Base-by-base conservation (phyloP, 2,888 invertebrate species). In the Torymus aiolomorphi region DNA sequence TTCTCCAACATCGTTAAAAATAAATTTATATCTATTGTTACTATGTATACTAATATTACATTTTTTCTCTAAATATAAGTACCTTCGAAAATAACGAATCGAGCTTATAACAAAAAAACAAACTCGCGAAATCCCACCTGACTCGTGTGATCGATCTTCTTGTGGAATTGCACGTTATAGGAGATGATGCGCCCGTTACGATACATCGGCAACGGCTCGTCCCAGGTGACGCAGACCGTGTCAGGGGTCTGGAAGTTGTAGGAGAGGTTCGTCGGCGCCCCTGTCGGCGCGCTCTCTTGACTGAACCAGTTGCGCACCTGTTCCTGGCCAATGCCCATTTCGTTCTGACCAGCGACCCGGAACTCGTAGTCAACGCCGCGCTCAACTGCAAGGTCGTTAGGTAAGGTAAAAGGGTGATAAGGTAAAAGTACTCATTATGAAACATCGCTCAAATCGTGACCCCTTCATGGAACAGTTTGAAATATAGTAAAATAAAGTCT, bases 361-460 rank as follows among this genome's bases (percentile, higher is more conserved):
- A 99, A 98, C 91, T 99, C 98, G 91, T 99, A 99, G 85, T 96
- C 96, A 0, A 97, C 96, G 0, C 98, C 98, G 83, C 96, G 93
- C 91, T 98, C 98, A 91, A 85, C 83, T 85, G 76, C 78, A 76
- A 83, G 31, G 5, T 31, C 2, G 5, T 31, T 31, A 31, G 4
- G 31, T 2, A 31, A 31, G 31, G 31, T 31, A 31, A 0, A 31
- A 70, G 52, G 13, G 54, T 11, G 24, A 61, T 24, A n/a, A n/a
- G n/a, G n/a, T n/a, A n/a, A n/a, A n/a, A n/a, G n/a, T n/a, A n/a
- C n/a, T n/a, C n/a, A n/a, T n/a, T n/a, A n/a, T n/a, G n/a, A n/a
- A n/a, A n/a, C n/a, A n/a, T n/a, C n/a, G n/a, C n/a, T n/a, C n/a
- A n/a, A n/a, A n/a, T n/a, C n/a, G n/a, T n/a, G n/a, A n/a, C n/a